Percentiles rank a stretch among this genome's conserved stretches.
These are phyloP conservation scores for Siniperca scherzeri DNA, from an alignment of 2,797 vertebrate genomes.

Conservation along the genomic window DNA sequence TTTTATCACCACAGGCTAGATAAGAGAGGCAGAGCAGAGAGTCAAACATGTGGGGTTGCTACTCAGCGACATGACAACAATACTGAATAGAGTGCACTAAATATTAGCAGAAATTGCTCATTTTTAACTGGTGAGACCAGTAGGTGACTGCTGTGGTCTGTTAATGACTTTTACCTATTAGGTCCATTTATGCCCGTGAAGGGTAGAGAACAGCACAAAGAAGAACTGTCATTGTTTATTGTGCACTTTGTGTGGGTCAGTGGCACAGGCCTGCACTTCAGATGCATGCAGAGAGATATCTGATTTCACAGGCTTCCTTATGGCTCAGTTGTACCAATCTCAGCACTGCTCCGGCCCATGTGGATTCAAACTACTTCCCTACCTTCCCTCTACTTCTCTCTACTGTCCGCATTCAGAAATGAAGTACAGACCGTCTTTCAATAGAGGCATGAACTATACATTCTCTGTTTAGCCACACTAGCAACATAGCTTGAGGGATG, in stretches of 20 bases:
- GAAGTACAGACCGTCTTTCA: constrained; percentile 8
- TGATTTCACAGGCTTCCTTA: constrained; percentile 52
- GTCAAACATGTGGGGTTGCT: not conserved
- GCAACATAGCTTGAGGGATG: not conserved
- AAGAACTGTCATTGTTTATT: constrained; percentile 7
- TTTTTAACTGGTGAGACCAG: constrained; percentile 5
- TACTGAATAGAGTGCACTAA: not conserved
- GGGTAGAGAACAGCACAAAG: not conserved
- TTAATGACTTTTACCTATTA: constrained; percentile 23
- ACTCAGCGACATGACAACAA: constrained; percentile 12
- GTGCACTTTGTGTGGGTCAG: constrained; percentile 21
- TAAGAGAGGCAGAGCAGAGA: constrained; percentile 21
- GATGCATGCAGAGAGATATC: constrained; percentile 41
- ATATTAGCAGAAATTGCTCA: not conserved
- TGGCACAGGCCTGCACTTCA: constrained; percentile 27
- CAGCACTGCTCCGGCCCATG: constrained; percentile 21
- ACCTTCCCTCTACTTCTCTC: constrained; percentile 8
- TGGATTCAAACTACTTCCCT: constrained; percentile 33
- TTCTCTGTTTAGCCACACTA: constrained; percentile 17
- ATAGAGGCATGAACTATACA: not conserved
- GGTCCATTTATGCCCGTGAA: not conserved
- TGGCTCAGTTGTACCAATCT: constrained; percentile 31
- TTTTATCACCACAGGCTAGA: constrained; percentile 40
- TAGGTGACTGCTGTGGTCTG: not conserved
- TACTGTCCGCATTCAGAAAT: constrained; percentile 35